Percentiles rank a stretch among this genome's conserved stretches.
These are phyloP conservation scores for Tetropium fuscum DNA, from an alignment of 2,888 invertebrate genomes.

Conservation along the genomic window DNA sequence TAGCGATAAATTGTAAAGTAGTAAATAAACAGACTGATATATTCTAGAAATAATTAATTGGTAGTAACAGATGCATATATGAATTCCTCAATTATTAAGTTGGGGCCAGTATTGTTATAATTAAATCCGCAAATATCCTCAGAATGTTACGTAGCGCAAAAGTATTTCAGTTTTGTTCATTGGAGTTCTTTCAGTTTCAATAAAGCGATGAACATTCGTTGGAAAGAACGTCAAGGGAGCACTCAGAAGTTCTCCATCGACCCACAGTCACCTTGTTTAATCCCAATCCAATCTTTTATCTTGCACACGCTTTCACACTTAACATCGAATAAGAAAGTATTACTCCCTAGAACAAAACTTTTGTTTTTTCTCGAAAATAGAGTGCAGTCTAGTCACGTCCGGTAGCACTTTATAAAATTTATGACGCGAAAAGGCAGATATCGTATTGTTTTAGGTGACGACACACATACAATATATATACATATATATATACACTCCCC, in stretches of 20 bases:
- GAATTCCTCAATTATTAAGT: no score
- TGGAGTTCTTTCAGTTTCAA: conserved; percentile 42
- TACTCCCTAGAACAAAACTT: conserved; percentile 56
- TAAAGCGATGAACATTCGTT: conserved; percentile 51
- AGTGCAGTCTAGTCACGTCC: conserved; percentile 48
- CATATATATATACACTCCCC: no score
- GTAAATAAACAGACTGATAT: no score
- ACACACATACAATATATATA: no score
- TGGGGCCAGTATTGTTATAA: no score
- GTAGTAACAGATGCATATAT: no score
- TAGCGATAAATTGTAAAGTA: no score
- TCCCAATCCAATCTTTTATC: conserved; percentile 68
- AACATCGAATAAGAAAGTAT: conserved; percentile 63
- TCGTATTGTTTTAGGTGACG: no score
- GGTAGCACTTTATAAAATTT: conserved; percentile 38
- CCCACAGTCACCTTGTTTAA: conserved; percentile 62
- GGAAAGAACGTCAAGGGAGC: conserved; percentile 52
- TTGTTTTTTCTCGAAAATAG: conserved; percentile 50
- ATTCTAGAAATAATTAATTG: no score
- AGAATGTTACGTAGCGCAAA: no score
- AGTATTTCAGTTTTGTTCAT: conserved; percentile 7
- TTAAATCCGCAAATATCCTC: no score
- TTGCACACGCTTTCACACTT: conserved; percentile 66
- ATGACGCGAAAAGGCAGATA: conserved; percentile 10
- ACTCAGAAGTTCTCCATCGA: conserved; percentile 47